These are phyloP conservation scores for Crypturellus undulatus DNA, from an alignment of 2,113 vertebrate species.

Conservation along the genomic window DNA sequence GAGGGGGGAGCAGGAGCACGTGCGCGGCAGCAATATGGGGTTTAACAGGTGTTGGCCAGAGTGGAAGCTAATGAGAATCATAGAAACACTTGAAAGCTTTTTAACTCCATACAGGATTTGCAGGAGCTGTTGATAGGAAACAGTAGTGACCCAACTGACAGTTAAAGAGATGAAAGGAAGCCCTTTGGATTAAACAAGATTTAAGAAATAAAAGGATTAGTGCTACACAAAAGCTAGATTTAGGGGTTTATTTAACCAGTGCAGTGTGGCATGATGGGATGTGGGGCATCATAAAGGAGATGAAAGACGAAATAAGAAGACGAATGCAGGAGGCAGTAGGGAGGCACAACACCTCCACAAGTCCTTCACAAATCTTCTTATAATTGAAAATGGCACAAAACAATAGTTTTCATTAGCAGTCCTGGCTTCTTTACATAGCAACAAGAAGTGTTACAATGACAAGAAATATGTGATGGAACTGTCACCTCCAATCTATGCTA, in stretches of 20 bases:
- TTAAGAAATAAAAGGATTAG: conserved; percentile 86
- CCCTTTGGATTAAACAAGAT: conserved; percentile 79
- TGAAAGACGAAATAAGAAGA: conserved; percentile 72
- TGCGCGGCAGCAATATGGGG: not conserved
- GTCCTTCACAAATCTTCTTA: conserved; percentile 77
- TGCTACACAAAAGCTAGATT: conserved; percentile 82
- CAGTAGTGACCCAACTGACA: conserved; percentile 71
- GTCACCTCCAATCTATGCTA: conserved; percentile 12
- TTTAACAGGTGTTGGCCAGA: conserved; percentile 63
- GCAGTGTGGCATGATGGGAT: conserved; percentile 77
- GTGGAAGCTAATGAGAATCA: conserved; percentile 62
- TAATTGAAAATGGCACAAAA: conserved; percentile 75
- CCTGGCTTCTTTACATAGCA: conserved; percentile 53
- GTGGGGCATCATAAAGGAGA: conserved; percentile 70
- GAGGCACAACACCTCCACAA: conserved; percentile 32
- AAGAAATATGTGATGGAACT: not conserved
- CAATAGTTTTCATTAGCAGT: conserved; percentile 46
- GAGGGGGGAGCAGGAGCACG: not conserved
- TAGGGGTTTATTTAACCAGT: conserved; percentile 80
- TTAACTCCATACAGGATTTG: conserved; percentile 64
- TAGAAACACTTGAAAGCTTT: conserved; percentile 72
- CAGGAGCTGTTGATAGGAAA: conserved; percentile 67
- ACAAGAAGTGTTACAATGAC: conserved; percentile 67
- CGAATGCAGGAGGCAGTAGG: conserved; percentile 28
- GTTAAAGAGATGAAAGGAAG: conserved; percentile 81